phyloP scores from a whole-genome alignment of 2,113 vertebrate species.

The Pseudorasbora parva region DNA sequence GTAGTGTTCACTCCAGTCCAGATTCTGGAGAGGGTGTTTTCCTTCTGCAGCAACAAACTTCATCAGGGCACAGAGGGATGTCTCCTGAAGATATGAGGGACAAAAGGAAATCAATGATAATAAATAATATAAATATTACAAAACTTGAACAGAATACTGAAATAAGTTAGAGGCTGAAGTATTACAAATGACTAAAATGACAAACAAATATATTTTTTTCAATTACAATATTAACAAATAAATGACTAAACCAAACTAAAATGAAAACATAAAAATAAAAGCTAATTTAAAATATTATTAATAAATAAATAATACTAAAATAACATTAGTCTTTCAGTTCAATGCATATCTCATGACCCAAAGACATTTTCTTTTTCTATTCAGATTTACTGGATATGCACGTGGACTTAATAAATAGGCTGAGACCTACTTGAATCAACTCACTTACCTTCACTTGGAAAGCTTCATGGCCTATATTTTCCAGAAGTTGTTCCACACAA shows the following conservation, averaged over 20 bases:
- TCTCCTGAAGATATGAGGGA: slow-evolving; percentile 73
- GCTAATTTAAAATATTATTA: no score
- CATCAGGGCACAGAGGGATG: slow-evolving; percentile 84
- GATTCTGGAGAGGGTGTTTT: slow-evolving; percentile 77
- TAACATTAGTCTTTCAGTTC: neutral
- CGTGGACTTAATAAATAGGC: neutral
- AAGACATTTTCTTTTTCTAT: neutral
- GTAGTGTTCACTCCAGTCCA: slow-evolving; percentile 83
- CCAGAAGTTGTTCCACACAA: slow-evolving; percentile 78
- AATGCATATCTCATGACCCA: neutral
- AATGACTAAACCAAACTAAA: neutral
- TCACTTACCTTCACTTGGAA: slow-evolving; percentile 80
- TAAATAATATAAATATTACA: neutral
- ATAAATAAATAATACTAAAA: no score
- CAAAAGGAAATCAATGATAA: neutral
- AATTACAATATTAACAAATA: neutral
- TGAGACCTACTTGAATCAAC: neutral
- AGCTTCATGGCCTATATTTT: slow-evolving; percentile 77
- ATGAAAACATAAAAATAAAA: neutral
- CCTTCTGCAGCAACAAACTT: slow-evolving; percentile 87
- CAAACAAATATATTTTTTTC: no score
- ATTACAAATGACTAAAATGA: neutral
- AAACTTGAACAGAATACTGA: no score
- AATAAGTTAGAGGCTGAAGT: neutral
- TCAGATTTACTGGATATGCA: neutral